Evolutionary conservation across 2,113 vertebrate species (phyloP).

Genomic region (Platichthys stellatus): DNA sequence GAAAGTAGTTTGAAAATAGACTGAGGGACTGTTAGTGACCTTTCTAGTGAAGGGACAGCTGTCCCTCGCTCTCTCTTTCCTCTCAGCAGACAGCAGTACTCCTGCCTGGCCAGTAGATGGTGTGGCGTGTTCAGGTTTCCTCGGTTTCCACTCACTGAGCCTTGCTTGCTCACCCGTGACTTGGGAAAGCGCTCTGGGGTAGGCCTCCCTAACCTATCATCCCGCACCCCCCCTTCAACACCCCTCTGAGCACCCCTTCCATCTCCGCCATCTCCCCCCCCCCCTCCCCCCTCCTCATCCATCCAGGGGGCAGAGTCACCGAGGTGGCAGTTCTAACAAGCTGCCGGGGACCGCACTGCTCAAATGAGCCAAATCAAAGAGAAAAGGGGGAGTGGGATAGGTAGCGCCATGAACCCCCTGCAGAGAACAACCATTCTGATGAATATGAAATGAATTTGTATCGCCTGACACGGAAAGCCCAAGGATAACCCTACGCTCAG

Average conservation of each 20-base stretch:
- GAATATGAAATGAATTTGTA: constrained; percentile 86
- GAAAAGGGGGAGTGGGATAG: constrained; percentile 80
- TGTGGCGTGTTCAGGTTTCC: constrained; percentile 75
- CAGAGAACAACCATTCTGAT: constrained; percentile 82
- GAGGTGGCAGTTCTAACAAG: constrained; percentile 87
- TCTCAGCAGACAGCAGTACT: constrained; percentile 59
- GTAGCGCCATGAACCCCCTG: constrained; percentile 81
- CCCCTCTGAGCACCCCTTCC: constrained; percentile 72
- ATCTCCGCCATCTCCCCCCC: constrained; percentile 64
- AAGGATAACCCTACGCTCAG: constrained; percentile 75
- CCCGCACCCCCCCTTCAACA: constrained; percentile 54
- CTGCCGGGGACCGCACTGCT: constrained; percentile 81
- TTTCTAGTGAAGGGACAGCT: constrained; percentile 20
- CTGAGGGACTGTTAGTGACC: constrained; percentile 21
- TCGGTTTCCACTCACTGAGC: constrained; percentile 48
- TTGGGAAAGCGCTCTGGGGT: constrained; percentile 76
- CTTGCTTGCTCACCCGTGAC: constrained; percentile 80
- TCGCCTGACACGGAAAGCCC: constrained; percentile 81
- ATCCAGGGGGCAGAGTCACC: constrained; percentile 84
- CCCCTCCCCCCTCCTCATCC: constrained; percentile 41
- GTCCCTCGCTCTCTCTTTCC: constrained; percentile 22
- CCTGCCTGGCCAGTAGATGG: constrained; percentile 80
- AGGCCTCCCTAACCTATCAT: constrained; percentile 76
- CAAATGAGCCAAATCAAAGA: constrained; percentile 88
- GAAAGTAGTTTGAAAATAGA: constrained; percentile 27